These are phyloP conservation scores for Heterodera schachtii DNA, from an alignment of 1,140 invertebrate genomes.

Conservation along the genomic window DNA sequence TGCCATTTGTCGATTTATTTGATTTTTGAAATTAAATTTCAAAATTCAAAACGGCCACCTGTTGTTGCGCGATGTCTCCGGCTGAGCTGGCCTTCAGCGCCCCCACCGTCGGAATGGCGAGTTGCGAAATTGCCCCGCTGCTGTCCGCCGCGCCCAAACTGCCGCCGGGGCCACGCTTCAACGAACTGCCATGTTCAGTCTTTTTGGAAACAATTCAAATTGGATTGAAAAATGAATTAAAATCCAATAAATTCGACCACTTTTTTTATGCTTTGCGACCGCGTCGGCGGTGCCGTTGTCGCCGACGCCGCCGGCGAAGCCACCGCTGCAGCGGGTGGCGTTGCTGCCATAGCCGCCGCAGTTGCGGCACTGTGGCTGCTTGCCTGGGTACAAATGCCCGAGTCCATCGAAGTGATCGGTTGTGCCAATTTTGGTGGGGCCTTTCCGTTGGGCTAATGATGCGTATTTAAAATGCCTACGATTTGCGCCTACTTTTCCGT, in stretches of 20 bases:
- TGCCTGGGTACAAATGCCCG: constrained; percentile 33
- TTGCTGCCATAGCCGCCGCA: constrained; percentile 1
- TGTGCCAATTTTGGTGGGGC: background rate
- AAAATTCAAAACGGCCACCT: constrained; percentile 8
- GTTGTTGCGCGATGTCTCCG: background rate
- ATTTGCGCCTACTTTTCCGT: too few species aligned
- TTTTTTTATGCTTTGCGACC: constrained; percentile 32
- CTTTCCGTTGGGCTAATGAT: background rate
- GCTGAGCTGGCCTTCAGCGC: constrained; percentile 3
- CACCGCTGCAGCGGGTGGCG: background rate
- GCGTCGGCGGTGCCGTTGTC: background rate
- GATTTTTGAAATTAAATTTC: too few species aligned
- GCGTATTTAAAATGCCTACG: too few species aligned
- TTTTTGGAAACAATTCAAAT: background rate
- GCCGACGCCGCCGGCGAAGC: background rate
- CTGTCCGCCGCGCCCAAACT: constrained; percentile 25
- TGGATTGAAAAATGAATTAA: background rate
- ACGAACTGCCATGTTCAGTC: constrained; percentile 5
- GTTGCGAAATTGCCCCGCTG: constrained; percentile 1
- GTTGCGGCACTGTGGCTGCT: background rate
- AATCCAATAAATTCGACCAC: constrained; percentile 9
- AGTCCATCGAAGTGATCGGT: constrained; percentile 27
- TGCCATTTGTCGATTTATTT: too few species aligned
- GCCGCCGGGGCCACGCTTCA: constrained; percentile 16
- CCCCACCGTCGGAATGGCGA: constrained; percentile 4